Evolutionary conservation across 2,797 vertebrate species (phyloP), one percentile per base, ranked within the genome.

Genomic region (Tamandua tetradactyla): DNA sequence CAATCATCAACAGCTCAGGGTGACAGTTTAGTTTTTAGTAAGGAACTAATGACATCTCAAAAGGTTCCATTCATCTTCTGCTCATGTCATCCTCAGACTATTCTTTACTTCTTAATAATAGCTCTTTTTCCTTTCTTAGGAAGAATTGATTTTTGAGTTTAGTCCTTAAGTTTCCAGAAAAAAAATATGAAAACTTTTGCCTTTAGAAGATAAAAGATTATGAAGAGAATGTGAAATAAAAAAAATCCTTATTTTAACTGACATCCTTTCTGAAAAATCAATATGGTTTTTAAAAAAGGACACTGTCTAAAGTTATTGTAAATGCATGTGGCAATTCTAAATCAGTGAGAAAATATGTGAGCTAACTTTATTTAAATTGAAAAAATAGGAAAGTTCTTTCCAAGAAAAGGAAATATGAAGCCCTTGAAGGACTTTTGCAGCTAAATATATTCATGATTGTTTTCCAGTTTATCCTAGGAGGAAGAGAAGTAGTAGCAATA

Each of bases 81-180:
- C 72, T 89, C 96, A 94, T 0, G 7, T 49, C 71, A 55, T 89
- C 71, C 68, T 94, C 88, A 91, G 86, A 96, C 89, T 88, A 64
- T 83, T 95, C 76, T 76, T 96, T 96, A 94, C 83, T 96, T 96
- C 90, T 95, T 96, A 96, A 94, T 96, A 97, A 95, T 75, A 87
- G 86, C 35, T 79, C 86, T 93, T 92, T 91, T 93, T 93, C 93
- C 76, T 87, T 96, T 92, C 92, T 94, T 86, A 89, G 59, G 57
- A 95, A 95, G 92, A 96, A 97, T 91, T 87, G 91, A 97, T 96
- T 97, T 97, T 96, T 94, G 71, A 78, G 88, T 95, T 96, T 91
- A 94, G 66, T 62, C 87, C 62, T 96, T 96, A 92, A 91, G 66
- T 90, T 95, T 59, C 18, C 82, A 91, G 72, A 94, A 96, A 59